Base-by-base conservation (phyloP, 2,113 vertebrate genomes). In the Peromyscus leucopus region DNA sequence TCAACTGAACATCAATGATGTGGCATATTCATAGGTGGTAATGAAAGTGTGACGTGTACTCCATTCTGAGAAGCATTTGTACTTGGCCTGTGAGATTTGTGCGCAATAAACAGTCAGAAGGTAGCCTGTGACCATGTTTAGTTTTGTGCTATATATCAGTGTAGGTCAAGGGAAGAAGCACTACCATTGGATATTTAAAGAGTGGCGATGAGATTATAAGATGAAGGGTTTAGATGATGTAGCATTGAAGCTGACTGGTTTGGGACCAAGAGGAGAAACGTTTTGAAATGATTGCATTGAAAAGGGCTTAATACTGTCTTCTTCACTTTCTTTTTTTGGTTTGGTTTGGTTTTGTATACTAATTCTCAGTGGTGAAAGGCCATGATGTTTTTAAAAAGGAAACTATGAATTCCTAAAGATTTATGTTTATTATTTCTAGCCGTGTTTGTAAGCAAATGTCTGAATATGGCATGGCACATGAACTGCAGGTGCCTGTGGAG, bases 231-330 rank as follows among this genome's bases (percentile, higher is more conserved):
- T 87, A 51, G 55, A 51, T 36, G 63, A 28, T 21, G 1, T 6
- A 17, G 3, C 26, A 22, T 63, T 75, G n/a, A 59, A 80, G 4
- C 26, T 80, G 82, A 5, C 80, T 89, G 71, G 86, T 74, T 67
- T 87, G 82, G 79, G 93, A 74, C 17, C 89, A 79, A 93, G 61
- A 90, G n/a, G 59, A 93, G 69, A 79, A 92, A 33, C 55, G 31
- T 39, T 86, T 96, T 89, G 46, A 96, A 95, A 76, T 82, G 55
- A 39, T 89, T 67, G n/a, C 63, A 48, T 31, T 71, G 42, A 91
- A 71, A 55, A 78, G 17, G 65, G 42, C 31, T n/a, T 93, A 42
- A 80, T 91, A 82, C 24, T 17, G 2, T 90, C 67, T 75, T 91
- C 78, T 78, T 46, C 13, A 39, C 0, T 57, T 13, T 10, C 13